Conservation (phyloP, 2,888 invertebrate genomes). For the Pardosa pseudoannulata region DNA sequence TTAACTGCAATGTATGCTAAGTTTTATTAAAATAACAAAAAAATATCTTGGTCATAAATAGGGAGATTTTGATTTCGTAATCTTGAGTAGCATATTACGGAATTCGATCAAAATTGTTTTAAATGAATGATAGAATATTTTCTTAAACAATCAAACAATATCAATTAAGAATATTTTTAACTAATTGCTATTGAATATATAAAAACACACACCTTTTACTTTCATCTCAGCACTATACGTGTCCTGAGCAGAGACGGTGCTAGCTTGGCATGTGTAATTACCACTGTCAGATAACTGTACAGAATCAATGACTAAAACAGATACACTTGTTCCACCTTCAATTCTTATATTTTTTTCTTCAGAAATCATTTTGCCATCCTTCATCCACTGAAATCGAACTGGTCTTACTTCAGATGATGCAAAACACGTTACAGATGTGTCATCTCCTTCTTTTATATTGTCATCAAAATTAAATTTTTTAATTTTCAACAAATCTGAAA, state of each 20-base stretch:
- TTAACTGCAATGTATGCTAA: too few relatives aligned
- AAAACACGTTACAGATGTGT: constrained; percentile 9
- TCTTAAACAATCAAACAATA: too few relatives aligned
- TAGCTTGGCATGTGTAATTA: constrained; percentile 44
- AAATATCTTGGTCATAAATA: too few relatives aligned
- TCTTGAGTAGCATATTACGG: too few relatives aligned
- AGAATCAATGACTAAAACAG: constrained; percentile 16
- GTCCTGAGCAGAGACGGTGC: constrained; percentile 51
- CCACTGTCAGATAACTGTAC: background rate
- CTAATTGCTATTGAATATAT: too few relatives aligned
- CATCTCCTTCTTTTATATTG: constrained; percentile 19
- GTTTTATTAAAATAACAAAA: too few relatives aligned
- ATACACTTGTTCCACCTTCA: background rate
- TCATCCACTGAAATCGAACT: constrained; percentile 22
- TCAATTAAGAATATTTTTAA: too few relatives aligned
- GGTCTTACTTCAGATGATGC: constrained; percentile 14
- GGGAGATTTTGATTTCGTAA: too few relatives aligned
- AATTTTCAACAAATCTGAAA: constrained; percentile 9
- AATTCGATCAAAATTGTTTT: too few relatives aligned
- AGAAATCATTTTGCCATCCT: background rate
- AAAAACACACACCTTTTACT: constrained; percentile 68
- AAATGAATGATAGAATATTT: too few relatives aligned
- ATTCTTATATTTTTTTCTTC: background rate
- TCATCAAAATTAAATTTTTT: constrained; percentile 26
- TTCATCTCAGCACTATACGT: constrained; percentile 41